Percentiles rank a stretch among this genome's conserved stretches.
Evolutionary conservation across 2,888 invertebrate genomes (phyloP).

Genomic region (Agrochola lota): DNA sequence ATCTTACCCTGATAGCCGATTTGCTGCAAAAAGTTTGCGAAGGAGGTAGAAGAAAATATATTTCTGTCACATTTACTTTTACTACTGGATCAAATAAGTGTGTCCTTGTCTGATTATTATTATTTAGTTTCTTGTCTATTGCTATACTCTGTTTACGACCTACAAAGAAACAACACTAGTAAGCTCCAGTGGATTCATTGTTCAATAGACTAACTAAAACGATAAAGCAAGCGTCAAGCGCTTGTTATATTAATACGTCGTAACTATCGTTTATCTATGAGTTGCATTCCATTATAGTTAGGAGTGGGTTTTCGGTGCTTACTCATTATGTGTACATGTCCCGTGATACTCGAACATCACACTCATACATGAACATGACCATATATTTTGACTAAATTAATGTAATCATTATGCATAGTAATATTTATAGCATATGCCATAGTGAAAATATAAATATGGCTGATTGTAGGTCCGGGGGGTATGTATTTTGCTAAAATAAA

Average conservation of each 20-base stretch:
- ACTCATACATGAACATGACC: background rate
- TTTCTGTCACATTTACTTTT: background rate
- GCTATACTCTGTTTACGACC: background rate
- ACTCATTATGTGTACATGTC: background rate
- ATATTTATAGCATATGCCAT: background rate
- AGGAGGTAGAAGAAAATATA: background rate
- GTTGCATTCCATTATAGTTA: background rate
- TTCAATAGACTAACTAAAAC: background rate
- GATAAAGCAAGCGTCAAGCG: too few relatives aligned
- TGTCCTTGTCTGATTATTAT: background rate
- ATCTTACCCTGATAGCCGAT: background rate
- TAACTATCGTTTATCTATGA: background rate
- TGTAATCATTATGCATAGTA: constrained; percentile 2
- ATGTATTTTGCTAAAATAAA: constrained; percentile 15
- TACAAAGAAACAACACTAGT: background rate
- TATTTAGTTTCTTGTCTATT: background rate
- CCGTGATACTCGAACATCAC: constrained; percentile 8
- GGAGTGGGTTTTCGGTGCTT: constrained; percentile 8
- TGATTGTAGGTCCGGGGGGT: constrained; percentile 2
- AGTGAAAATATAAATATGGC: background rate
- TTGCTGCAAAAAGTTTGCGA: background rate
- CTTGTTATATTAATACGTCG: background rate
- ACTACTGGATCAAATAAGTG: background rate
- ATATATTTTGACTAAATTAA: constrained; percentile 3
- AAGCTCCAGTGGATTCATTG: background rate